A percentile compares a stretch with the other conserved stretches of the same genome.
Evolutionary conservation across 2,797 vertebrate genomes (phyloP).

Genomic region (Heliangelus exortis): DNA sequence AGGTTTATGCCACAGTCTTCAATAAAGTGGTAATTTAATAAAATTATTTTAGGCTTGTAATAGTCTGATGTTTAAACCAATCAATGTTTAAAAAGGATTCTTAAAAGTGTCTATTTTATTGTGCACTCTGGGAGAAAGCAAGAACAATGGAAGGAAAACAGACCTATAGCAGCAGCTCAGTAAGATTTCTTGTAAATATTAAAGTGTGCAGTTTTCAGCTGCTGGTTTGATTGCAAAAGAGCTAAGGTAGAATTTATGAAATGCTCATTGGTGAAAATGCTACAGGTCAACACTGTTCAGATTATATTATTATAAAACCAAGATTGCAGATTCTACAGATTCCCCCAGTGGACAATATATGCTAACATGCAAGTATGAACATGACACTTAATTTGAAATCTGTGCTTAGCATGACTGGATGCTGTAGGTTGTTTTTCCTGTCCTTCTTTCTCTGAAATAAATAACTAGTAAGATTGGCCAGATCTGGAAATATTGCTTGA

Average conservation of each 20-base stretch:
- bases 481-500: not conserved
- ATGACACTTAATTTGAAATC: not conserved
- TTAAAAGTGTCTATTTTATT: slow-evolving; percentile 62
- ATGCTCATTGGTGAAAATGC: slow-evolving; percentile 13
- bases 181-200: slow-evolving; percentile 70
- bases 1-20: slow-evolving; percentile 47
- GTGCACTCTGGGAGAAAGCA: slow-evolving; percentile 53
- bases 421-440: not conserved
- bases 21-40: slow-evolving; percentile 69
- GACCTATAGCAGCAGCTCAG: slow-evolving; percentile 55
- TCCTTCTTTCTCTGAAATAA: not conserved
- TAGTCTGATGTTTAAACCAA: slow-evolving; percentile 72
- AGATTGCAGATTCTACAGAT: not conserved
- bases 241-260: slow-evolving; percentile 45
- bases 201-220: slow-evolving; percentile 59
- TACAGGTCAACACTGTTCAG: not conserved
- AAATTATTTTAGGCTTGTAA: slow-evolving; percentile 71
- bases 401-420: not conserved
- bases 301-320: too few species aligned
- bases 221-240: slow-evolving; percentile 45
- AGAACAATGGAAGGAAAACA: slow-evolving; percentile 48
- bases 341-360: not conserved
- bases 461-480: not conserved
- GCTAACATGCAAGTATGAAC: not conserved
- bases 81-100: slow-evolving; percentile 66